Conservation (phyloP, 2,888 invertebrate genomes). For the Resseliella maxima region DNA sequence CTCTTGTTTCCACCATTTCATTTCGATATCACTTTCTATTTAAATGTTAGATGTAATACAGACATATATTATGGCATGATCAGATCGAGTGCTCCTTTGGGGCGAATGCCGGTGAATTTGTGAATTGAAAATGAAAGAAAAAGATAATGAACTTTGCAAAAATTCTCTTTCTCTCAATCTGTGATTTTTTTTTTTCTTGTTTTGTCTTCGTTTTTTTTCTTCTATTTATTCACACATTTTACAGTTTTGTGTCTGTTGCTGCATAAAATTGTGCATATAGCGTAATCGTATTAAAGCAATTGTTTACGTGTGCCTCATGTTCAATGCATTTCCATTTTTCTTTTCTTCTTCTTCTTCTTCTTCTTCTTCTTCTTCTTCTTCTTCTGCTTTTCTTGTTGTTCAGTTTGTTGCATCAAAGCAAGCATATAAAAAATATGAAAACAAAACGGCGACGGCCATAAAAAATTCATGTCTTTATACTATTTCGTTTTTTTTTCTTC, state of each 20-base stretch:
- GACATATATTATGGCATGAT: conserved; percentile 22
- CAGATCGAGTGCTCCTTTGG: not conserved
- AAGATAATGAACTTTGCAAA: conserved; percentile 45
- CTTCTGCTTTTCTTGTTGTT: no score
- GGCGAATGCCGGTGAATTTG: conserved; percentile 9
- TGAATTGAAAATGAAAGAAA: conserved; percentile 9
- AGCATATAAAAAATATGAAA: not conserved
- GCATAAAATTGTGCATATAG: conserved; percentile 28
- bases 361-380: no score
- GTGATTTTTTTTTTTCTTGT: no score
- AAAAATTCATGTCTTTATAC: not conserved
- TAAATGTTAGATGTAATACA: conserved; percentile 23
- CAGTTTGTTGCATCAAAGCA: not conserved
- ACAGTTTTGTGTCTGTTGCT: not conserved
- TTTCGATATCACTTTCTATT: conserved; percentile 25
- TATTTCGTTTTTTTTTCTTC: not conserved
- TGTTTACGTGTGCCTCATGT: conserved; percentile 19
- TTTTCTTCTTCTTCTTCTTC: no score
- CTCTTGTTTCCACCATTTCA: not conserved
- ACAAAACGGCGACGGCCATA: not conserved
- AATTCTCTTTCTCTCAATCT: no score
- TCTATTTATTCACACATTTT: not conserved
- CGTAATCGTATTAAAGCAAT: conserved; percentile 35
- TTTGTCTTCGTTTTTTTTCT: no score
- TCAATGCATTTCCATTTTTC: conserved; percentile 27